phyloP scores from a whole-genome alignment of 2,888 invertebrate species.

The Arctia plantaginis region DNA sequence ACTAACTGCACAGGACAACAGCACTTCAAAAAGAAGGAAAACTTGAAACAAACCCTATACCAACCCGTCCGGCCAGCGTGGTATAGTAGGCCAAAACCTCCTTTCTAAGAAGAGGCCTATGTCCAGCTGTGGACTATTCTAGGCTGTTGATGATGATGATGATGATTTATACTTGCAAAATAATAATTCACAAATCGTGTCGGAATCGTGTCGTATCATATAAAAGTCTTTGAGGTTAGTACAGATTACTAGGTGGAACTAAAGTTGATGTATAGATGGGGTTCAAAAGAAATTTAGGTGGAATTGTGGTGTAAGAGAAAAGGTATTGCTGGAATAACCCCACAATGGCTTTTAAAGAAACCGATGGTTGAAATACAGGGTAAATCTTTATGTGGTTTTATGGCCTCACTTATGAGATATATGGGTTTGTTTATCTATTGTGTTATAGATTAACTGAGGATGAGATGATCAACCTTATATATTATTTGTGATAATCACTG shows the following conservation, averaged over 20 bases:
- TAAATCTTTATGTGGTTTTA: constrained; percentile 29
- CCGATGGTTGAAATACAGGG: constrained; percentile 36
- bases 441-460: neutral
- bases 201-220: constrained; percentile 47
- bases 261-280: constrained; percentile 76
- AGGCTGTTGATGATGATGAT: too few species aligned
- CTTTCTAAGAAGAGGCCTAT: too few species aligned
- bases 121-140: too few species aligned
- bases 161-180: too few species aligned
- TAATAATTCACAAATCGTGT: too few species aligned
- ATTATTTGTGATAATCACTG: neutral
- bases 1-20: too few species aligned
- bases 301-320: constrained; percentile 61
- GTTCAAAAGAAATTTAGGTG: constrained; percentile 70
- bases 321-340: constrained; percentile 51
- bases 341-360: constrained; percentile 44
- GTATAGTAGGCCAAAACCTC: too few species aligned
- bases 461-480: neutral
- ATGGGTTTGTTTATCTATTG: constrained; percentile 18
- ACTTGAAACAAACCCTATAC: too few species aligned
- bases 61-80: too few species aligned
- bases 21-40: too few species aligned
- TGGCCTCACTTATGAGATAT: constrained; percentile 15
- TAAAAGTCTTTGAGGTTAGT: constrained; percentile 66
- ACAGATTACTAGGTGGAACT: constrained; percentile 76